Base-by-base conservation (phyloP, 1,140 invertebrate genomes). In the Danaus melanippus region DNA sequence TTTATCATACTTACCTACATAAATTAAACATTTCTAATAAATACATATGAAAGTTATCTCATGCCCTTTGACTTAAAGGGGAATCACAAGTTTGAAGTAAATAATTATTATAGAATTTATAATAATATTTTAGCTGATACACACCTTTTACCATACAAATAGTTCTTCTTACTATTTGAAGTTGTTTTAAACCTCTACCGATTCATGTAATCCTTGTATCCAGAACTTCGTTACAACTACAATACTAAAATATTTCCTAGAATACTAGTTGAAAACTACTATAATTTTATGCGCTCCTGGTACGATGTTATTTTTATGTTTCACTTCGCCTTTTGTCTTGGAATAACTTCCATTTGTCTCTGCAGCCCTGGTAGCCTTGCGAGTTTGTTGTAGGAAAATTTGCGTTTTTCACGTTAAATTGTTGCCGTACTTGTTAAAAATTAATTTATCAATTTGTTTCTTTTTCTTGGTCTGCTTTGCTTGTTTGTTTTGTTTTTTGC, bases 401-500 rank as follows among this genome's bases (percentile, higher is more conserved):
- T 53, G 60, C 75, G 66, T 2, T 15, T n/a, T 43, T 71, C 76
- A 74, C 51, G 76, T 76, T 66, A 39, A n/a, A n/a, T n/a, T n/a
- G n/a, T n/a, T n/a, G n/a, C n/a, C n/a, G n/a, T n/a, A n/a, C n/a
- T n/a, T n/a, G n/a, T n/a, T n/a, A n/a, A n/a, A n/a, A n/a, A n/a
- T n/a, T n/a, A n/a, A n/a, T n/a, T n/a, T n/a, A n/a, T n/a, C n/a
- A n/a, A 52, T 21, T 44, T 44, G 45, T 32, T 44, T 43, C 45
- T 52, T 21, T 12, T 51, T 32, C 21, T 21, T 32, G n/a, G 9
- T 9, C 46, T 48, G 41, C 7, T 32, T 32, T 5, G n/a, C n/a
- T n/a, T 7, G 21, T 32, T 15, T 32, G 21, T 32, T 32, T 32
- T 1, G 15, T 42, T 8, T 40, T 43, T 44, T 56, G 17, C 42